Evolutionary conservation across 2,797 vertebrate species (phyloP).

Genomic region (Bradypodion ventrale): DNA sequence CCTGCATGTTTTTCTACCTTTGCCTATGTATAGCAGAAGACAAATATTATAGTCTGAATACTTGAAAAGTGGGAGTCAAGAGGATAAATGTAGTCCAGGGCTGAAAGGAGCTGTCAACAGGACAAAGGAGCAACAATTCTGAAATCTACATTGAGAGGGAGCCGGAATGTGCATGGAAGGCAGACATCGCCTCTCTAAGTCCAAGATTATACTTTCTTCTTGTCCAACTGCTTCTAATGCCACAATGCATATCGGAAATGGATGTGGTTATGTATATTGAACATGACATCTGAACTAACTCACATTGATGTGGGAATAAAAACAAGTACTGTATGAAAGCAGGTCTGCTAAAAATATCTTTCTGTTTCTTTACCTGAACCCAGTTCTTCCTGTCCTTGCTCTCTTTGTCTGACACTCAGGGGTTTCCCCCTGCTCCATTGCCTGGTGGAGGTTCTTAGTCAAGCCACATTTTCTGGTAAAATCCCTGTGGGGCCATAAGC

Average conservation of each 20-base stretch:
- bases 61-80: background rate
- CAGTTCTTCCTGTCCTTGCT: too few species aligned
- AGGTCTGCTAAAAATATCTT: constrained; percentile 66
- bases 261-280: rapidly evolving
- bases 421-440: rapidly evolving
- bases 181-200: background rate
- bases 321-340: constrained; percentile 55
- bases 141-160: background rate
- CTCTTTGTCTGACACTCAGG: constrained; percentile 32
- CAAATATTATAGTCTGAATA: too few species aligned
- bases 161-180: background rate
- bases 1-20: background rate
- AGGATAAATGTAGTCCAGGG: background rate
- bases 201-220: background rate
- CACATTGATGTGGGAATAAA: constrained; percentile 13
- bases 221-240: background rate
- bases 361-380: constrained; percentile 50
- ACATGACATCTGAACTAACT: background rate
- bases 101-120: too few species aligned
- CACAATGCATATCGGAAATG: rapidly evolving
- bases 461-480: background rate
- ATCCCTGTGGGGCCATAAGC: rapidly evolving
- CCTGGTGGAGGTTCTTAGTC: rapidly evolving
- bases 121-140: background rate
- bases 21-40: too few species aligned